phyloP scores from a whole-genome alignment of 2,888 invertebrate species.

The Drosophila acutilabella region DNA sequence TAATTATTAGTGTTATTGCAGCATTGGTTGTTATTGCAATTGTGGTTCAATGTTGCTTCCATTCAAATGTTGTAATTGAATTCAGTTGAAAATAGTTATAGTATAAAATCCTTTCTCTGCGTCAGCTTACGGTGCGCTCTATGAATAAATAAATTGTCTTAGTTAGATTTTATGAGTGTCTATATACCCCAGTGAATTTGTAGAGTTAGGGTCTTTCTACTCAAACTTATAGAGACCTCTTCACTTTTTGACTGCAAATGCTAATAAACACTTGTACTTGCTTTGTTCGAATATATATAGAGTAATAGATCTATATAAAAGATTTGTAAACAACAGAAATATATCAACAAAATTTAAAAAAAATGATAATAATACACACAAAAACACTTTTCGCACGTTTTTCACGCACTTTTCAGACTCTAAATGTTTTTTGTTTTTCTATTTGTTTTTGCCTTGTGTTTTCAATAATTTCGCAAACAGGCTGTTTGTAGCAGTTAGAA shows the following conservation, averaged over 20 bases:
- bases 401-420: slow-evolving; percentile 10
- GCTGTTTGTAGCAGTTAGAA: background rate
- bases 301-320: slow-evolving; percentile 9
- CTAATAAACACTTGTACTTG: slow-evolving; percentile 16
- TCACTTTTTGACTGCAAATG: slow-evolving; percentile 1
- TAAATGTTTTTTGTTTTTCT: background rate
- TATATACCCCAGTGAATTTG: background rate
- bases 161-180: background rate
- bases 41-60: slow-evolving; percentile 75
- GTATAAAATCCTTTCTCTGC: background rate
- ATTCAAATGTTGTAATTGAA: slow-evolving; percentile 73
- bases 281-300: background rate
- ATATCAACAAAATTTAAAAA: background rate
- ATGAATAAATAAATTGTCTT: background rate
- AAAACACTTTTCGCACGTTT: slow-evolving; percentile 19
- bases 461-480: background rate
- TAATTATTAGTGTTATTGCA: slow-evolving; percentile 25
- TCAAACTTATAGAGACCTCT: background rate
- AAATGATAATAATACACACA: background rate
- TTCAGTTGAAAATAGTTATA: slow-evolving; percentile 13
- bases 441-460: background rate
- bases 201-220: background rate
- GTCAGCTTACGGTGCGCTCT: slow-evolving; percentile 6
- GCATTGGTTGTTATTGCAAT: slow-evolving; percentile 33
- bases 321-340: slow-evolving; percentile 21